These are phyloP conservation scores for Rallus crepitans DNA, from an alignment of 2,797 vertebrate genomes.

Conservation along the genomic window DNA sequence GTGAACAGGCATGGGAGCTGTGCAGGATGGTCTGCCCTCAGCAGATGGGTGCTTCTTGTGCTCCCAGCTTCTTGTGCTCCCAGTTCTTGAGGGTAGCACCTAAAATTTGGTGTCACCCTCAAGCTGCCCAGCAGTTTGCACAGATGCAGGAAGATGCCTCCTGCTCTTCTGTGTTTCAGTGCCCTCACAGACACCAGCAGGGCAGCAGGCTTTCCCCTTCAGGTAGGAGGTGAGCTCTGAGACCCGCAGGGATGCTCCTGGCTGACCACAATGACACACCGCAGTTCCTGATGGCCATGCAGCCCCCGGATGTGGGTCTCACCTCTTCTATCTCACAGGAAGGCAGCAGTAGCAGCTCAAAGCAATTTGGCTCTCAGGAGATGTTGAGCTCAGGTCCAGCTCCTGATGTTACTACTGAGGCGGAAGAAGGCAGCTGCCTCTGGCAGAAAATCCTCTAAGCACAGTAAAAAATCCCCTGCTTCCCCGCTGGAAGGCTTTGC, in stretches of 20 bases:
- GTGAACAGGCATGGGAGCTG: not conserved
- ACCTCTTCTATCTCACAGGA: not conserved
- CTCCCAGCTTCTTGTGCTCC: not conserved
- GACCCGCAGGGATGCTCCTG: not conserved
- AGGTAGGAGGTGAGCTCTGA: not conserved
- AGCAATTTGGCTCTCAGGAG: not conserved
- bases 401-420: not conserved
- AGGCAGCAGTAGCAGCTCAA: not conserved
- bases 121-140: not conserved
- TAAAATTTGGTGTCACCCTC: not conserved
- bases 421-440: not conserved
- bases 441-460: not conserved
- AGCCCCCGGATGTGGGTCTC: not conserved
- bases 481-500: not conserved
- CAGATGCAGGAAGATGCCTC: not conserved
- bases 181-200: not conserved
- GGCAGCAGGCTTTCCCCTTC: not conserved
- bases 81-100: not conserved
- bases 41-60: not conserved
- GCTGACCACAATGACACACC: not conserved
- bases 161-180: not conserved
- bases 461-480: not conserved
- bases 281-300: not conserved
- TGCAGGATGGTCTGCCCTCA: not conserved
- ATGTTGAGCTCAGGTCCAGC: not conserved